phyloP scores from a whole-genome alignment of 1,140 invertebrate genomes.

The Heliconius eleuchia region DNA sequence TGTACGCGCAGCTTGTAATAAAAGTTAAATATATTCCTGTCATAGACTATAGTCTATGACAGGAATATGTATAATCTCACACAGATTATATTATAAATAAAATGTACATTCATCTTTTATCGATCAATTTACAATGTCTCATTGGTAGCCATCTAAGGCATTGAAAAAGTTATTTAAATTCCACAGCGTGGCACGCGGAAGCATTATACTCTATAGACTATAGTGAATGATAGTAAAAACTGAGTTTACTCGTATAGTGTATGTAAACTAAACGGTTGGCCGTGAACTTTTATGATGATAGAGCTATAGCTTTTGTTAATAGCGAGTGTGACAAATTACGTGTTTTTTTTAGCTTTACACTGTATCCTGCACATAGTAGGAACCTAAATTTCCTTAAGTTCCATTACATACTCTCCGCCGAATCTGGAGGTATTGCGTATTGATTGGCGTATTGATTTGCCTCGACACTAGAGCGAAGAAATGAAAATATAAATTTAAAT shows the following conservation, averaged over 20 bases:
- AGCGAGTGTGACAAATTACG: background rate
- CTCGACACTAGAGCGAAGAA: too few relatives aligned
- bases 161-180: slow-evolving; percentile 39
- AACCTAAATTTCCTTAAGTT: too few relatives aligned
- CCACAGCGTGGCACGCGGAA: slow-evolving; percentile 31
- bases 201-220: background rate
- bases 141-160: background rate
- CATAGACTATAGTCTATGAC: too few relatives aligned
- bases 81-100: background rate
- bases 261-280: slow-evolving; percentile 20
- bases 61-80: background rate
- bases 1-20: too few relatives aligned
- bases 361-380: too few relatives aligned
- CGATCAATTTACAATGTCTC: slow-evolving; percentile 1
- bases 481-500: too few relatives aligned
- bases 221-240: slow-evolving; percentile 26
- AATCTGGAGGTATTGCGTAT: too few relatives aligned
- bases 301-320: slow-evolving; percentile 4
- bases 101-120: background rate
- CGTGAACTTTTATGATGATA: slow-evolving; percentile 5
- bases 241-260: slow-evolving; percentile 11
- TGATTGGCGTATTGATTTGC: too few relatives aligned
- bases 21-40: too few relatives aligned
- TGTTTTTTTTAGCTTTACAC: too few relatives aligned
- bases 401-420: too few relatives aligned